Percentiles rank a stretch among this genome's conserved stretches.
phyloP scores from a whole-genome alignment of 2,888 invertebrate genomes.

The Beris chalybata region DNA sequence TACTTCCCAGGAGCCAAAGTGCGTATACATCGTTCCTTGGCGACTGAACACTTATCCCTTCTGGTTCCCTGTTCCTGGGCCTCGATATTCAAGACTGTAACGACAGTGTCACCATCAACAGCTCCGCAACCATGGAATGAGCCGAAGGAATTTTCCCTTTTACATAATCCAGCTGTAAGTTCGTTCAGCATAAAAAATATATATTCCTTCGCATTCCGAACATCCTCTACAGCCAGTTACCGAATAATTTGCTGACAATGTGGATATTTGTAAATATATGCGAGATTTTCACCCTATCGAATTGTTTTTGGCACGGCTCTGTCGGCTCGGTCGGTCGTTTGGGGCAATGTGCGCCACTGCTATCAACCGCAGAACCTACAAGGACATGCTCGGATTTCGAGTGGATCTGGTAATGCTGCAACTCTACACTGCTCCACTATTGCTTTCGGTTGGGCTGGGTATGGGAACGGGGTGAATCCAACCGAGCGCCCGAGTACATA shows the following conservation, averaged over 20 bases:
- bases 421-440: slow-evolving; percentile 12
- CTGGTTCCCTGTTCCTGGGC: neutral
- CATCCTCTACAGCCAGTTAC: slow-evolving; percentile 18
- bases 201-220: slow-evolving; percentile 28
- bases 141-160: too few relatives aligned
- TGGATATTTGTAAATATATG: slow-evolving; percentile 24
- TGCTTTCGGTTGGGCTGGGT: slow-evolving; percentile 4
- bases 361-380: too few relatives aligned
- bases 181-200: slow-evolving; percentile 24
- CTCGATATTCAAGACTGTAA: too few relatives aligned
- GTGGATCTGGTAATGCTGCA: neutral
- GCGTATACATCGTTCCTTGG: too few relatives aligned
- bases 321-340: too few relatives aligned
- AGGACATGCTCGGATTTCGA: too few relatives aligned
- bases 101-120: too few relatives aligned
- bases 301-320: too few relatives aligned
- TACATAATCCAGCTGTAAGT: too few relatives aligned
- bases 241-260: slow-evolving; percentile 34
- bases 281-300: neutral
- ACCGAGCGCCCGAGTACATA: neutral
- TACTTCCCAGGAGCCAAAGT: too few relatives aligned
- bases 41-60: neutral
- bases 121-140: too few relatives aligned
- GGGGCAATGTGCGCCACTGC: too few relatives aligned
- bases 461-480: neutral